Conservation (phyloP, 2,797 vertebrate genomes). For the Coendou prehensilis region DNA sequence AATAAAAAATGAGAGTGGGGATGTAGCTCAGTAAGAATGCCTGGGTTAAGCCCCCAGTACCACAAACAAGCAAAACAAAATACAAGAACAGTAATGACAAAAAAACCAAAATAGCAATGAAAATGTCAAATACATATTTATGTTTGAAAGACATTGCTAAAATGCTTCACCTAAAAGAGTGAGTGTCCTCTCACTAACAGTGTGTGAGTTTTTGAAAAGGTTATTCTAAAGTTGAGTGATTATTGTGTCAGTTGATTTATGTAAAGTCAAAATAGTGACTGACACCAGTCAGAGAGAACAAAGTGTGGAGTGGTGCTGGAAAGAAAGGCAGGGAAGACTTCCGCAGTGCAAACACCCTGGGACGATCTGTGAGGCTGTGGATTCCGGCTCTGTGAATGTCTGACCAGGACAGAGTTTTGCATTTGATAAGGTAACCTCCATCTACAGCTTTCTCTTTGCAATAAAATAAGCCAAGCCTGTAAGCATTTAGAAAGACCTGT, state of each 20-base stretch:
- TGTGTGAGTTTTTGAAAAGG: not conserved
- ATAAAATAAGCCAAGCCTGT: not conserved
- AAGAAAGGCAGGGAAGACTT: not conserved
- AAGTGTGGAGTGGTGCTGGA: not conserved
- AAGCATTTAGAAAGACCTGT: not conserved
- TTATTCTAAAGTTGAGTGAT: slow-evolving; percentile 8
- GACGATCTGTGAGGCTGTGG: not conserved
- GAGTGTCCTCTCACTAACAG: not conserved
- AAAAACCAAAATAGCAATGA: not conserved
- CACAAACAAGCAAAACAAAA: not conserved
- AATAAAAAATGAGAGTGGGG: not conserved
- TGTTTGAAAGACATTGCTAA: not conserved
- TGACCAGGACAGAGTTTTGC: not conserved
- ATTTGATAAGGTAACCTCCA: not conserved
- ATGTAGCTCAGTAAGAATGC: not conserved
- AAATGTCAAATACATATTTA: not conserved
- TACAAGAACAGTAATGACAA: not conserved
- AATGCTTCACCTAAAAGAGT: not conserved
- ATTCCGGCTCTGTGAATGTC: not conserved
- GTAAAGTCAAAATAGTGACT: not conserved
- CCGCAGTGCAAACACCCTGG: not conserved
- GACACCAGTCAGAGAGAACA: not conserved
- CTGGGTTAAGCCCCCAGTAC: not conserved
- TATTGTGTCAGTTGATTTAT: not conserved
- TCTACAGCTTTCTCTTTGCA: not conserved